These are phyloP conservation scores for Antennarius striatus DNA, from an alignment of 2,113 vertebrate species.

Conservation along the genomic window DNA sequence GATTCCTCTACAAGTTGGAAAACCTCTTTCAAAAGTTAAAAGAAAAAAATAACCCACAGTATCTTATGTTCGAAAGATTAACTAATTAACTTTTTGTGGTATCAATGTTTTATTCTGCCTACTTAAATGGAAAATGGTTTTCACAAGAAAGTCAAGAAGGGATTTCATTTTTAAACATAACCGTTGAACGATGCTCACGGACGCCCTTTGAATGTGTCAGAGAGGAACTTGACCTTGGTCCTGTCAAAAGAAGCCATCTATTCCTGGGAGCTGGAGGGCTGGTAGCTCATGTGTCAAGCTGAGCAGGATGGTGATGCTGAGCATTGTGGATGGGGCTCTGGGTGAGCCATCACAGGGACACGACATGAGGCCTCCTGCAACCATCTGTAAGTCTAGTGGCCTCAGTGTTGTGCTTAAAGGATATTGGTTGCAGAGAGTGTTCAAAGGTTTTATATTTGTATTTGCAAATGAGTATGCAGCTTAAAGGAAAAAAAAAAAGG, in stretches of 20 bases:
- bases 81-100: neutral
- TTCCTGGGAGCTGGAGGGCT: slow-evolving; percentile 51
- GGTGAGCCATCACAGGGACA: slow-evolving; percentile 48
- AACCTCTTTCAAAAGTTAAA: too few species aligned
- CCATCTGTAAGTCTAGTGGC: slow-evolving; percentile 70
- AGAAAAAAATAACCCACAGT: too few species aligned
- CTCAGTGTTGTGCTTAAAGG: slow-evolving; percentile 40
- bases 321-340: slow-evolving; percentile 65
- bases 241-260: slow-evolving; percentile 49
- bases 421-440: slow-evolving; percentile 30
- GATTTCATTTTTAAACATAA: neutral
- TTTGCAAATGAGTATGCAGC: slow-evolving; percentile 20
- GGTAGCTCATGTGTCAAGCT: slow-evolving; percentile 52
- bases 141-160: too few species aligned
- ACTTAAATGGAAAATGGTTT: too few species aligned
- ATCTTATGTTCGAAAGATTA: too few species aligned
- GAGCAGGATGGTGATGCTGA: slow-evolving; percentile 69
- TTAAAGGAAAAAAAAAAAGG: slow-evolving; percentile 40
- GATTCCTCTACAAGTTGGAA: too few species aligned
- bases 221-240: slow-evolving; percentile 49
- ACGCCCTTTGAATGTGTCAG: slow-evolving; percentile 26
- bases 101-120: neutral
- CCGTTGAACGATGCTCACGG: neutral
- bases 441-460: slow-evolving; percentile 32
- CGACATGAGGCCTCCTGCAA: slow-evolving; percentile 60